Percentiles rank a stretch among this genome's conserved stretches.
Evolutionary conservation across 2,797 vertebrate species (phyloP).

Genomic region (Typhlichthys subterraneus): DNA sequence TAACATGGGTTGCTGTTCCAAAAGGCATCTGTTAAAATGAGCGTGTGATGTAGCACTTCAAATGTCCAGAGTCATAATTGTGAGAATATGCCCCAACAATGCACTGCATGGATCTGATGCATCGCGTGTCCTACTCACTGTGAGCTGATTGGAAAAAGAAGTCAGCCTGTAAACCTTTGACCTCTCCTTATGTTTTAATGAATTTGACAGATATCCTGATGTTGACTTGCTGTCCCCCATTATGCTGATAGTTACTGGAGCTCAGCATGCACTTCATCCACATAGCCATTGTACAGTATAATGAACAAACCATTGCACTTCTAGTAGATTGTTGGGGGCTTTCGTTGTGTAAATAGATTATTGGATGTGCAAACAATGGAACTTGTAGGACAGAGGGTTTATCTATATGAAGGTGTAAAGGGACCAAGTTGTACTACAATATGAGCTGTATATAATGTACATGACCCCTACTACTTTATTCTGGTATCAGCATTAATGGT

Average conservation of each 20-base stretch:
- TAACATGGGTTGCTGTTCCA: conserved; percentile 81
- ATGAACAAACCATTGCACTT: conserved; percentile 75
- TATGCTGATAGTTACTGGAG: conserved; percentile 80
- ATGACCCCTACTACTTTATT: conserved; percentile 67
- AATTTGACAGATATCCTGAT: conserved; percentile 65
- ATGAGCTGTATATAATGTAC: conserved; percentile 84
- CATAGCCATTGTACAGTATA: conserved; percentile 74
- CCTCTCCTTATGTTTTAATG: conserved; percentile 46
- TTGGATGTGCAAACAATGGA: conserved; percentile 52
- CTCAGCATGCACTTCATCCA: conserved; percentile 85
- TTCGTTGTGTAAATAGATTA: conserved; percentile 70
- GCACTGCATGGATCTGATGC: conserved; percentile 86
- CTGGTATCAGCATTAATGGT: conserved; percentile 75
- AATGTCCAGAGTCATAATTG: conserved; percentile 69
- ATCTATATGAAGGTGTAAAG: conserved; percentile 61
- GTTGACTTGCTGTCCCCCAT: conserved; percentile 79
- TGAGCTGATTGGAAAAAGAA: conserved; percentile 79
- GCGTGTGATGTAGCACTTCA: conserved; percentile 80
- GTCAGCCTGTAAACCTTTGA: conserved; percentile 73
- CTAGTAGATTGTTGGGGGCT: conserved; percentile 75
- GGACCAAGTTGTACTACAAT: conserved; percentile 67
- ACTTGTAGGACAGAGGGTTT: conserved; percentile 50
- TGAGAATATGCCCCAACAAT: conserved; percentile 76
- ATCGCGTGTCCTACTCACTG: conserved; percentile 84
- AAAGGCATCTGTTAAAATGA: conserved; percentile 68